Percentiles rank a stretch among this genome's conserved stretches.
These are phyloP conservation scores for Allophyes oxyacanthae DNA, from an alignment of 2,888 invertebrate genomes.

Conservation along the genomic window DNA sequence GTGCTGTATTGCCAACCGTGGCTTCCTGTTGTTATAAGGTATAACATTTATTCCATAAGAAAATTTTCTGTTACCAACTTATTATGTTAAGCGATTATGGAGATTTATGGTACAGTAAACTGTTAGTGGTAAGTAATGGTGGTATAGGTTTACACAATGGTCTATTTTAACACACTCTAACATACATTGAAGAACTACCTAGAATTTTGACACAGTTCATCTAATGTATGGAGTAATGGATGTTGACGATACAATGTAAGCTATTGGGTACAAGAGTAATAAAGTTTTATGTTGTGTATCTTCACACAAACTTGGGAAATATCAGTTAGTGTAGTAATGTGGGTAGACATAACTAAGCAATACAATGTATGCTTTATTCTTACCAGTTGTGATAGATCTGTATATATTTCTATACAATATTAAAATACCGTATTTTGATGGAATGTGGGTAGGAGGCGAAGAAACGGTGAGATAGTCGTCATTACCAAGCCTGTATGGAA, in stretches of 20 bases:
- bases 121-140: constrained; percentile 2
- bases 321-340: no score
- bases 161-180: neutral
- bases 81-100: constrained; percentile 32
- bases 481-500: no score
- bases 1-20: constrained; percentile 34
- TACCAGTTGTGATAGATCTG: no score
- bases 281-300: no score
- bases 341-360: no score
- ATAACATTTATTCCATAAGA: constrained; percentile 37
- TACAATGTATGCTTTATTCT: no score
- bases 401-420: no score
- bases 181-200: neutral
- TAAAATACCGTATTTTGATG: no score
- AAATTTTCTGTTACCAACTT: constrained; percentile 38
- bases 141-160: constrained; percentile 17
- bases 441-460: no score
- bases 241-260: neutral
- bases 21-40: constrained; percentile 44
- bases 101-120: constrained; percentile 31
- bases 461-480: no score
- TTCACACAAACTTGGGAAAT: neutral
- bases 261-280: no score
- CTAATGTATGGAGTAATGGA: neutral
- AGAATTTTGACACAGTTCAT: neutral